These are phyloP conservation scores for Argyresthia goedartella DNA, from an alignment of 2,888 invertebrate species.

Conservation along the genomic window DNA sequence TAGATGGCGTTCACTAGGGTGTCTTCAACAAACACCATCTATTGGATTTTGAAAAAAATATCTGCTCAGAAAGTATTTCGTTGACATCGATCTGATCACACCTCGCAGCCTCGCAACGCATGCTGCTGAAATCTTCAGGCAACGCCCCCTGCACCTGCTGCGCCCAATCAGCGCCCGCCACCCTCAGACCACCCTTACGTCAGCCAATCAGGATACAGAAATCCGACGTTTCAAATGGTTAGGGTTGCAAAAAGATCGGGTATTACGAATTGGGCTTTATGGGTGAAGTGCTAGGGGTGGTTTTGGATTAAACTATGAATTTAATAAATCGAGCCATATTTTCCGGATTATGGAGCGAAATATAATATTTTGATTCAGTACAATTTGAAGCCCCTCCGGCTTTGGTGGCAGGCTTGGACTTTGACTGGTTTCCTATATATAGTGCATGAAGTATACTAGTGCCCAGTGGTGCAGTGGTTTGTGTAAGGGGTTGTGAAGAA, in stretches of 20 bases:
- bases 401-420: conserved; percentile 12
- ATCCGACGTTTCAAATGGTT: conserved; percentile 37
- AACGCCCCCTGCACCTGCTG: conserved; percentile 48
- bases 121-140: conserved; percentile 26
- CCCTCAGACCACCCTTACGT: conserved; percentile 32
- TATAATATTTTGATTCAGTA: conserved; percentile 56
- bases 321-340: conserved; percentile 44
- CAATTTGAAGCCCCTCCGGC: conserved; percentile 20
- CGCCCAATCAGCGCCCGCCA: conserved; percentile 39
- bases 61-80: too few species aligned
- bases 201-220: conserved; percentile 42
- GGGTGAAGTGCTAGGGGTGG: background rate
- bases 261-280: conserved; percentile 15
- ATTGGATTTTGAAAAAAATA: too few species aligned
- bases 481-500: conserved; percentile 7
- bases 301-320: conserved; percentile 15
- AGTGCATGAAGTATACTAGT: conserved; percentile 11
- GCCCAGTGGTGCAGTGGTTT: conserved; percentile 20
- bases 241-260: conserved; percentile 23
- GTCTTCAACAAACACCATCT: too few species aligned
- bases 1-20: too few species aligned
- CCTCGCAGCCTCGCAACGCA: too few species aligned
- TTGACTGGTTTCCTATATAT: conserved; percentile 11
- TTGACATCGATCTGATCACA: too few species aligned
- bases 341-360: conserved; percentile 24